These are phyloP conservation scores for Paratilapia polleni DNA, from an alignment of 2,113 vertebrate species.

Conservation along the genomic window DNA sequence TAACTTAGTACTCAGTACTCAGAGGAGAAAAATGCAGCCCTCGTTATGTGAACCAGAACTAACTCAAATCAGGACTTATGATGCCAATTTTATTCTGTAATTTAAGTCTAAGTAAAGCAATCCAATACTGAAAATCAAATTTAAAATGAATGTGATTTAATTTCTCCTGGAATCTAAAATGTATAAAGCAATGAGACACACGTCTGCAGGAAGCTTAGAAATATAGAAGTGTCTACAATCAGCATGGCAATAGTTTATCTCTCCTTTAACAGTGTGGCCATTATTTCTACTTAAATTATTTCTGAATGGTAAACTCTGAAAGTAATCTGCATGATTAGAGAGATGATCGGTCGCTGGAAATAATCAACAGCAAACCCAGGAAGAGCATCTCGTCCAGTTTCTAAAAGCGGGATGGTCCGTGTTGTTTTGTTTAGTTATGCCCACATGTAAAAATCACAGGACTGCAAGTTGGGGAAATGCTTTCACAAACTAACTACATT, in stretches of 20 bases:
- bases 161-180: neutral
- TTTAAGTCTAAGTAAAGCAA: neutral
- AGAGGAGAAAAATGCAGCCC: neutral
- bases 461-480: neutral
- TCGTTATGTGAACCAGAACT: neutral
- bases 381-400: neutral
- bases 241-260: neutral
- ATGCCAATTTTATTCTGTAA: neutral
- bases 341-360: slow-evolving; percentile 1
- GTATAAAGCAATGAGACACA: neutral
- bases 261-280: neutral
- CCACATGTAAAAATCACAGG: neutral
- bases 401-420: neutral
- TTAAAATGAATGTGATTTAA: neutral
- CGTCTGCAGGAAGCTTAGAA: neutral
- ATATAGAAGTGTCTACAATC: neutral
- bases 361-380: neutral
- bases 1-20: neutral
- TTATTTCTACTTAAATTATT: neutral
- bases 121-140: neutral
- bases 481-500: neutral
- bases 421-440: neutral
- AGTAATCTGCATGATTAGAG: neutral
- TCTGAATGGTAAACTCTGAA: neutral
- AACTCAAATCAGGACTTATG: neutral